These are phyloP conservation scores for Emys orbicularis DNA, from an alignment of 2,797 vertebrate genomes.

Conservation along the genomic window DNA sequence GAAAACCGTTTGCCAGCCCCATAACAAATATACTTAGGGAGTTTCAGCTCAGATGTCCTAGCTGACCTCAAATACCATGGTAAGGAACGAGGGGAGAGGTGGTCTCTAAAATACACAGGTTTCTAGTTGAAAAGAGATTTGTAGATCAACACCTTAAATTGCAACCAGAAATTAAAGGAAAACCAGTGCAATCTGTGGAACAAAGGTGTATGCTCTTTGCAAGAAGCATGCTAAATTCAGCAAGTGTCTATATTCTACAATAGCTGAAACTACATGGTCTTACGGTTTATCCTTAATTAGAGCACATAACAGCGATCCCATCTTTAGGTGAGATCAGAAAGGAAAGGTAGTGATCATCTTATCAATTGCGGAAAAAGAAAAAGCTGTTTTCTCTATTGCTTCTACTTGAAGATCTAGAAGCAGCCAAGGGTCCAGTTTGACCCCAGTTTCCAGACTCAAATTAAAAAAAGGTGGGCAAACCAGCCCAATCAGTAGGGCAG, in stretches of 20 bases:
- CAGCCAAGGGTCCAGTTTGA: neutral
- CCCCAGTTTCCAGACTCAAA: neutral
- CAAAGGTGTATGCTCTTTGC: slow-evolving; percentile 53
- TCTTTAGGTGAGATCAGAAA: slow-evolving; percentile 58
- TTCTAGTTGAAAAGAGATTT: slow-evolving; percentile 60
- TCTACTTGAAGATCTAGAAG: neutral
- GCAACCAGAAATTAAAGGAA: slow-evolving; percentile 58
- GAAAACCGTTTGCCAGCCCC: neutral
- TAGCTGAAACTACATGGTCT: slow-evolving; percentile 74
- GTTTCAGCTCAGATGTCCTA: slow-evolving; percentile 1
- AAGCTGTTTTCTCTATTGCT: neutral
- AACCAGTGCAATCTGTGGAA: slow-evolving; percentile 17
- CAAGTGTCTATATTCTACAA: slow-evolving; percentile 53
- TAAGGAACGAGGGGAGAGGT: slow-evolving; percentile 10
- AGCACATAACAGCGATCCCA: slow-evolving; percentile 63
- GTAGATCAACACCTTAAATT: slow-evolving; percentile 62
- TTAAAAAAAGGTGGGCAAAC: neutral
- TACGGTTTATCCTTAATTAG: slow-evolving; percentile 72
- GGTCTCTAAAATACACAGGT: slow-evolving; percentile 36
- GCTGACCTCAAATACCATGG: neutral
- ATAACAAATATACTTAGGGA: slow-evolving; percentile 23
- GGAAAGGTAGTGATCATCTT: slow-evolving; percentile 2
- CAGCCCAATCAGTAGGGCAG: neutral
- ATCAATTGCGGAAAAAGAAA: neutral
- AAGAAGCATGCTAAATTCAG: slow-evolving; percentile 59